A percentile compares a stretch with the other conserved stretches of the same genome.
These are phyloP conservation scores for Eurytoma californica DNA, from an alignment of 2,888 invertebrate species.

Conservation along the genomic window DNA sequence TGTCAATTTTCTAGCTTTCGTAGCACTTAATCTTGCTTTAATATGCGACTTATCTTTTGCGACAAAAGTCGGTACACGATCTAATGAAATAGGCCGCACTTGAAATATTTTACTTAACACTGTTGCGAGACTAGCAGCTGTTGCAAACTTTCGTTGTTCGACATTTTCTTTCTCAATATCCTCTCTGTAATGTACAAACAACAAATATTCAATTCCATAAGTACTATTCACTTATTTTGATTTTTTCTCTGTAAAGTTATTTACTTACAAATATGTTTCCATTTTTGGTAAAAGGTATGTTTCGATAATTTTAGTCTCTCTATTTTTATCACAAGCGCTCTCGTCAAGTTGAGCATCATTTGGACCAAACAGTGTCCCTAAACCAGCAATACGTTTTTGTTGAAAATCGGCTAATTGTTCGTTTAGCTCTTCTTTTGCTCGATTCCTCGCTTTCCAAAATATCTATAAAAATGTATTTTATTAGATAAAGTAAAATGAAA, in stretches of 20 bases:
- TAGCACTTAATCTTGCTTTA: slow-evolving; percentile 80
- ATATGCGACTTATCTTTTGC: slow-evolving; percentile 88
- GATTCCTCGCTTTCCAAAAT: slow-evolving; percentile 91
- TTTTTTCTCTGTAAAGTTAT: background rate
- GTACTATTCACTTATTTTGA: background rate
- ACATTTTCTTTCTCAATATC: slow-evolving; percentile 81
- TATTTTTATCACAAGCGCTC: slow-evolving; percentile 86
- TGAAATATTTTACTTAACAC: slow-evolving; percentile 87
- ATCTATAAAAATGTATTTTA: slow-evolving; percentile 71
- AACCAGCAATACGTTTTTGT: slow-evolving; percentile 91
- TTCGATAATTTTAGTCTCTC: slow-evolving; percentile 86
- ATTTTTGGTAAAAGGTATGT: slow-evolving; percentile 84
- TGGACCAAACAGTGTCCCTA: slow-evolving; percentile 93
- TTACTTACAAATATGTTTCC: slow-evolving; percentile 81
- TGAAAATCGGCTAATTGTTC: slow-evolving; percentile 90
- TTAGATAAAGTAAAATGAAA: slow-evolving; percentile 16
- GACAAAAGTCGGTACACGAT: slow-evolving; percentile 89
- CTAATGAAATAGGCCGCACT: slow-evolving; percentile 80
- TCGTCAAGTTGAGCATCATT: slow-evolving; percentile 87
- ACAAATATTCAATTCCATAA: background rate
- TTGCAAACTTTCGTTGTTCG: slow-evolving; percentile 81
- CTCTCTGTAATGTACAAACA: slow-evolving; percentile 74
- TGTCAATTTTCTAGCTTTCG: slow-evolving; percentile 83
- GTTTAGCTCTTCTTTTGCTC: slow-evolving; percentile 88
- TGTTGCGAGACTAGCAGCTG: slow-evolving; percentile 87